Base-by-base conservation (phyloP, 2,113 vertebrate genomes). In the Pelusios castaneus region DNA sequence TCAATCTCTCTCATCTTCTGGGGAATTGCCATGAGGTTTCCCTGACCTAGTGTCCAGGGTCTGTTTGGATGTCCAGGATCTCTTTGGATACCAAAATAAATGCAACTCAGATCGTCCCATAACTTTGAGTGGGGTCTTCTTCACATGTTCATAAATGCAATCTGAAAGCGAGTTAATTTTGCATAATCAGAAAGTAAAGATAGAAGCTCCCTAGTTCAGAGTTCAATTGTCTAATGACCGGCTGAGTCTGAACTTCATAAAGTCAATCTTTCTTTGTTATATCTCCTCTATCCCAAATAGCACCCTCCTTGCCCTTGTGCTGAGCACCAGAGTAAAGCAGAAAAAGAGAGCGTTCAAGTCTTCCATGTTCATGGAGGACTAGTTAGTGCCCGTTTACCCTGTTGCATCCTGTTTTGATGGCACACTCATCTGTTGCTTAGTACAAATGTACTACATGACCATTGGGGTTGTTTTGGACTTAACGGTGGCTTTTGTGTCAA, bases 251-350 rank as follows among this genome's bases (percentile, higher is more conserved):
- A 63, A 51, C 75, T 93, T 92, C 79, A 89, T 43, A 41, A 60
- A 60, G 52, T 14, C 60, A 2, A 54, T 83, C 89, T 91, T 55
- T 34, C 34, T 87, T 1, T 2, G 0, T 56, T 16, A 22, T 67
- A n/a, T 29, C 84, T 10, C 7, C 27, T 22, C 0, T 0, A 52
- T 38, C 76, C 56, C 54, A 89, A 54, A 52, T 27, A 81, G 16
- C 45, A 52, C 5, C 5, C 31, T 92, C 85, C 21, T 3, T 6
- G 54, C 25, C 73, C 27, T 58, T n/a, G 25, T n/a, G 43, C 54
- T 58, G 52, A 85, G 5, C 8, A 1, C 7, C 12, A 49, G 12
- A 25, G 52, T 24, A 31, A 54, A 51, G 49, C 41, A 47, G 6
- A 45, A 58, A 34, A 21, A 8, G 21, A 21, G 55, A 67, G 38